Conservation (phyloP, 2,888 invertebrate genomes). For the Augiades crinisus region DNA sequence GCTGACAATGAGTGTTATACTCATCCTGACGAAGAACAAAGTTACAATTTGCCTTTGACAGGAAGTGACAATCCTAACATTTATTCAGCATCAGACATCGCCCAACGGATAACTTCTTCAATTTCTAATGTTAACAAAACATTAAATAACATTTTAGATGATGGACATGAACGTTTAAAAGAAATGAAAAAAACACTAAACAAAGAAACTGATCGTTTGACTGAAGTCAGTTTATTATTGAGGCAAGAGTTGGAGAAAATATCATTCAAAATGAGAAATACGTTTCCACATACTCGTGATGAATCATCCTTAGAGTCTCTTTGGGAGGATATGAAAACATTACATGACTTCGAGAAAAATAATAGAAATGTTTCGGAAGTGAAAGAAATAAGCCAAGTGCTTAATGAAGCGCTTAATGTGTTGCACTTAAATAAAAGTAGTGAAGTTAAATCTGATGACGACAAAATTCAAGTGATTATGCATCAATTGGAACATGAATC, state of each 20-base stretch:
- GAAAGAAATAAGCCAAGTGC: conserved; percentile 45
- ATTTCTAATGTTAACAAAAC: conserved; percentile 37
- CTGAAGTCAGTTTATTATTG: conserved; percentile 46
- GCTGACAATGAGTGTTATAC: conserved; percentile 37
- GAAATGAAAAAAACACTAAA: conserved; percentile 41
- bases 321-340: conserved; percentile 45
- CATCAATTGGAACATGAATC: conserved; percentile 39
- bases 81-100: conserved; percentile 24
- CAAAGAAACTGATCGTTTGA: conserved; percentile 47
- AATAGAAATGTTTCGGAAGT: conserved; percentile 44
- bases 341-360: conserved; percentile 47
- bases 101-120: conserved; percentile 35
- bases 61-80: not conserved
- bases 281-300: conserved; percentile 36
- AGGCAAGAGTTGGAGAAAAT: conserved; percentile 50
- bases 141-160: conserved; percentile 38
- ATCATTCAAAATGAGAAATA: conserved; percentile 42
- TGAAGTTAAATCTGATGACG: conserved; percentile 33
- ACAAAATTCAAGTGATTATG: conserved; percentile 45
- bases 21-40: not conserved
- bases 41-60: conserved; percentile 1
- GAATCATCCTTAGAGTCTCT: conserved; percentile 44
- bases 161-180: conserved; percentile 36
- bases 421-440: conserved; percentile 34
- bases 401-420: conserved; percentile 45